These are phyloP conservation scores for Dusona sp. DNA, from an alignment of 2,888 invertebrate genomes.

Conservation along the genomic window DNA sequence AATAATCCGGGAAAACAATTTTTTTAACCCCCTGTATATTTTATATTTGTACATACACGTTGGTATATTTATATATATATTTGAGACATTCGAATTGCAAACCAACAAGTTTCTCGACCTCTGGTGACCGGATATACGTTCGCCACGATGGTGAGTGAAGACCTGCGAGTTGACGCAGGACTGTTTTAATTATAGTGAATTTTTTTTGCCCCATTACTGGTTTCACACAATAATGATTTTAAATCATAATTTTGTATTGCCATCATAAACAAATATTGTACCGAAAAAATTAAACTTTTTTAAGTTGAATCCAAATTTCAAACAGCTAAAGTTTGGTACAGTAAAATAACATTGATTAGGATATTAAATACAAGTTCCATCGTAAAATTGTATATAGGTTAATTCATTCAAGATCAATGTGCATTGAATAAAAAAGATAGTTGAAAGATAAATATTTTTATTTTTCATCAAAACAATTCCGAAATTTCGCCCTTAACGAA, in stretches of 20 bases:
- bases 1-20: constrained; percentile 31
- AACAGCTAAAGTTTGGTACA: background rate
- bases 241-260: background rate
- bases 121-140: constrained; percentile 63
- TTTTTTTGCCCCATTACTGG: constrained; percentile 5
- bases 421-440: background rate
- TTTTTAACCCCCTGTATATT: background rate
- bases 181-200: background rate
- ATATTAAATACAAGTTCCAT: no score
- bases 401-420: background rate
- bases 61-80: constrained; percentile 15
- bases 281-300: background rate
- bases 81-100: constrained; percentile 8
- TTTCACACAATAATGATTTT: background rate
- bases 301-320: background rate
- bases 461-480: background rate
- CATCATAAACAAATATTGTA: background rate
- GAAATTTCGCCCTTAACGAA: background rate
- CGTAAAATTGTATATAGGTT: background rate
- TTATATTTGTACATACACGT: constrained; percentile 10
- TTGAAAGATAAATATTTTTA: background rate
- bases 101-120: constrained; percentile 45
- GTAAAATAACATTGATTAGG: no score
- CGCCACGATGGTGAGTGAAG: constrained; percentile 67
- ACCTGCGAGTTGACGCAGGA: background rate